Conservation (phyloP, 2,797 vertebrate species). For the Betta splendens region DNA sequence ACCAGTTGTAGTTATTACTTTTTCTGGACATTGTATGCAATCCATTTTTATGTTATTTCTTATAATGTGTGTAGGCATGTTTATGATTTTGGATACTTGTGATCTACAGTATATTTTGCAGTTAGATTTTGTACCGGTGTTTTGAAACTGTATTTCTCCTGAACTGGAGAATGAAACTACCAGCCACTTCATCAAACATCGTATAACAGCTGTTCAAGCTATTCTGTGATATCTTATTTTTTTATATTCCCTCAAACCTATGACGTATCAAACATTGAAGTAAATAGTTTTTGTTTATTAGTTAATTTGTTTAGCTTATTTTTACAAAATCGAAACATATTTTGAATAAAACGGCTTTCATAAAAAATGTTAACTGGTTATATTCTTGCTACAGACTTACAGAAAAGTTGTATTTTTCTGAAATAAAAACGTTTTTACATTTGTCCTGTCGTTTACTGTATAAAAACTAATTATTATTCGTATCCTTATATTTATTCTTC, state of each 20-base stretch:
- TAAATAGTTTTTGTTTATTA: no score
- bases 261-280: constrained; percentile 1
- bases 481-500: no score
- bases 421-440: constrained; percentile 70
- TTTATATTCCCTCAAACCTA: no score
- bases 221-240: no score
- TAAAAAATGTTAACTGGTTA: constrained; percentile 3
- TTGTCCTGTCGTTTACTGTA: no score
- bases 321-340: constrained; percentile 1
- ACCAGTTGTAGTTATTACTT: constrained; percentile 32
- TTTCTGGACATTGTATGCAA: constrained; percentile 24
- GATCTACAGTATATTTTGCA: no score
- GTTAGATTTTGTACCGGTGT: background rate
- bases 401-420: constrained; percentile 37
- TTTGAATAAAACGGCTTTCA: background rate
- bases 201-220: constrained; percentile 4
- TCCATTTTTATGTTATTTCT: constrained; percentile 35
- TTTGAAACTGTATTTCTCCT: no score
- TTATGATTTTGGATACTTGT: no score
- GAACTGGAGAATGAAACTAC: background rate
- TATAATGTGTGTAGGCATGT: constrained; percentile 55
- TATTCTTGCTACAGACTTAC: constrained; percentile 1
- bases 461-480: no score
- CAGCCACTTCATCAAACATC: background rate
- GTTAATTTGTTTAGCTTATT: background rate